Evolutionary conservation across 1,140 invertebrate genomes (phyloP).

Genomic region (Cyclina sinensis): DNA sequence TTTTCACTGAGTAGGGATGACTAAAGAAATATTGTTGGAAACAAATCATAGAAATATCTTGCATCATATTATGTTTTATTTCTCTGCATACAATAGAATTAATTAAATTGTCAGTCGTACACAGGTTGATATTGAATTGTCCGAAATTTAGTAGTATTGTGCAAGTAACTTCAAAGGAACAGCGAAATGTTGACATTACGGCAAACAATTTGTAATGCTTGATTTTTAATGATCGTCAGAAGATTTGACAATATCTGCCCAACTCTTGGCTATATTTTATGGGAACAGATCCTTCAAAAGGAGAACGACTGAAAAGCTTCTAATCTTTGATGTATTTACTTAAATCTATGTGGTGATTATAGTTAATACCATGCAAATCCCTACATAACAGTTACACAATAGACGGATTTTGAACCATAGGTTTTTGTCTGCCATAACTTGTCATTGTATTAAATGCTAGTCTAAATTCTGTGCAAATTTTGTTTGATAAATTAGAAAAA

Average conservation of each 20-base stretch:
- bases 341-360: conserved; percentile 5
- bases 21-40: no score
- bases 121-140: background rate
- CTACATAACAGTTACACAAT: background rate
- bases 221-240: background rate
- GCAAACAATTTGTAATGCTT: background rate
- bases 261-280: background rate
- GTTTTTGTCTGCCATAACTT: background rate
- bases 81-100: background rate
- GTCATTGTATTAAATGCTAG: background rate
- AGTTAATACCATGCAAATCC: background rate
- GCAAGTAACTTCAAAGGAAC: background rate
- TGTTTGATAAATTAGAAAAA: background rate
- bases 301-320: background rate
- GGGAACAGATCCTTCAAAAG: background rate
- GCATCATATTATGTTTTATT: no score
- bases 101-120: background rate
- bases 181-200: background rate
- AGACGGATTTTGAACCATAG: background rate
- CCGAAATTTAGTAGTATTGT: background rate
- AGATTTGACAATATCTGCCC: background rate
- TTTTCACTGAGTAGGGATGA: no score
- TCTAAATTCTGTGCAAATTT: background rate
- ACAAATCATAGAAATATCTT: no score
- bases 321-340: conserved; percentile 18